Conservation (phyloP, 2,113 vertebrate genomes). For the Mustela lutreola region DNA sequence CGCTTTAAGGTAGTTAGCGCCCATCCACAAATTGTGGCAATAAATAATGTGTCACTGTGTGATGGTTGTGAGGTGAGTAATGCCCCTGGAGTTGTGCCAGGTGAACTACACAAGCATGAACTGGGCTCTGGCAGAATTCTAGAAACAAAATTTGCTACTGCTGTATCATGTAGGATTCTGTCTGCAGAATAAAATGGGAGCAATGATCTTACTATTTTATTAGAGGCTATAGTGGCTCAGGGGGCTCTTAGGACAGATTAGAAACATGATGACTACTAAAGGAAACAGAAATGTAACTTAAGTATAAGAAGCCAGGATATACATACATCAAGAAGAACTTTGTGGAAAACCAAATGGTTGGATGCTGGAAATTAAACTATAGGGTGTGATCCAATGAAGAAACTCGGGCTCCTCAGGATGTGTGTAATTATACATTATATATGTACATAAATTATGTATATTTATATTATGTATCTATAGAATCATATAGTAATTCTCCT, state of each 20-base stretch:
- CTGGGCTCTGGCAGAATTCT: neutral
- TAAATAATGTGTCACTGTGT: neutral
- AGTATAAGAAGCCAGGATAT: neutral
- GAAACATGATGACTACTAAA: neutral
- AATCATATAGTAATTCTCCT: neutral
- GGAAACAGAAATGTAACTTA: constrained; percentile 34
- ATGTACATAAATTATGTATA: neutral
- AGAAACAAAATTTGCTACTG: neutral
- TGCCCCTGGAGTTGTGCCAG: neutral
- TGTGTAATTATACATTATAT: neutral
- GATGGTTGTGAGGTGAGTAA: neutral
- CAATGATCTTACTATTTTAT: neutral
- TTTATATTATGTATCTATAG: neutral
- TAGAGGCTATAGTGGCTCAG: neutral
- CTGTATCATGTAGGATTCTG: neutral
- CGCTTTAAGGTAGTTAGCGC: neutral
- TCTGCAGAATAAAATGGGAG: neutral
- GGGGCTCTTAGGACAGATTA: neutral
- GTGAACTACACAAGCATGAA: neutral
- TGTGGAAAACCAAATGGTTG: neutral
- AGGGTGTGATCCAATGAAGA: neutral
- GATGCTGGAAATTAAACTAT: neutral
- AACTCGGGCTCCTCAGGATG: neutral
- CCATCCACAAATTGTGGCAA: neutral
- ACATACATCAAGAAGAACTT: neutral